Evolutionary conservation across 2,113 vertebrate species (phyloP), one percentile per base, ranked within the genome.

Genomic region (Indri indri): DNA sequence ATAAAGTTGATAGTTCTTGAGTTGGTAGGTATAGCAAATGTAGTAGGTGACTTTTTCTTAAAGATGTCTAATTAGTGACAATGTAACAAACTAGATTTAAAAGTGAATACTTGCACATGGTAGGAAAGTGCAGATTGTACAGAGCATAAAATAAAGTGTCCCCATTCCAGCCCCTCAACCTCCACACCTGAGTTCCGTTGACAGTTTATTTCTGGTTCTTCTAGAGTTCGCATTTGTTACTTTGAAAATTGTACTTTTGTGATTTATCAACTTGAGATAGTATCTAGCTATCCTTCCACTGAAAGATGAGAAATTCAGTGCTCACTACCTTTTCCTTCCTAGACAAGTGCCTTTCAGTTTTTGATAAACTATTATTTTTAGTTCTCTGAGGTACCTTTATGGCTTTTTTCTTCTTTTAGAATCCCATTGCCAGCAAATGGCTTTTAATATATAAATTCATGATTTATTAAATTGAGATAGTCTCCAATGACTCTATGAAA

Each of bases 211-310:
- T 90, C 30, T 90, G 30, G 23, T 90, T 92, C 40, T 95, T 70
- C 42, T 94, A 81, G 54, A 65, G 32, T 11, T 84, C 88, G 50
- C 12, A 79, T 73, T 95, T 90, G 54, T 73, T 93, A 50, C 45
- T 96, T 92, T 94, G 77, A 94, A 96, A 61, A 42, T 70, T 88
- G 30, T 30, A 59, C 23, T 95, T 74, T 34, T 57, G 2, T 94
- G 89, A 79, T 42, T 61, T 90, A 40, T 40, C 65, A 74, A 6
- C 59, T 87, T 93, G 59, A 88, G 63, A 32, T 90, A 37, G 8
- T 65, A 93, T 74, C 73, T 92, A 20, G 66, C 37, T 32, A 47
- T 90, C 84, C 22, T 42, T 85, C 47, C 45, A 42, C 52, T 88
- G 77, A 82, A 88, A 88, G 42, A 47, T 91, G 86, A 94, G 68